phyloP scores from a whole-genome alignment of 2,113 vertebrate species.

The Cathartes aura region DNA sequence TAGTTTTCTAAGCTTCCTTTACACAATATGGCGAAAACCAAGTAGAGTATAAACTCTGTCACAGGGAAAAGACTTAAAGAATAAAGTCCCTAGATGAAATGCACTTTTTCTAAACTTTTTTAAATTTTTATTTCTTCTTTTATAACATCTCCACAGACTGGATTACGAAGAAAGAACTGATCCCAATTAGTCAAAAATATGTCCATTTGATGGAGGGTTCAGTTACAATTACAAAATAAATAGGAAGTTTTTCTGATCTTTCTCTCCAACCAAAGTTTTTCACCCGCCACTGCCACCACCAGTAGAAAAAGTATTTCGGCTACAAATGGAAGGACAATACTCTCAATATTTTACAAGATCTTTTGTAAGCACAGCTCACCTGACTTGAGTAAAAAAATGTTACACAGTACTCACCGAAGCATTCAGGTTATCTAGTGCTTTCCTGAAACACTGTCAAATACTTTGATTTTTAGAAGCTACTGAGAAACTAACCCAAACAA shows the following conservation, averaged over 20 bases:
- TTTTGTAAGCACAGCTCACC: neutral
- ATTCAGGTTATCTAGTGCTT: neutral
- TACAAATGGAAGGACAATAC: neutral
- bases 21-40: neutral
- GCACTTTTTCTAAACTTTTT: neutral
- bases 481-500: neutral
- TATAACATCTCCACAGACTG: neutral
- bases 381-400: neutral
- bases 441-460: neutral
- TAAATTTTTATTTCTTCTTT: neutral
- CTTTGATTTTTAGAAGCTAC: neutral
- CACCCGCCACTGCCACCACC: neutral
- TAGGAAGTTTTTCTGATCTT: neutral
- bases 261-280: neutral
- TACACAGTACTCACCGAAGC: neutral
- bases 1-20: neutral
- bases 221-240: neutral
- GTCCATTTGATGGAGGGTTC: neutral
- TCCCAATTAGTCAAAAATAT: neutral
- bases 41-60: neutral
- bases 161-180: neutral
- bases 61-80: neutral
- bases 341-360: neutral
- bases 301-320: neutral
- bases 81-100: neutral